Evolutionary conservation across 1,140 invertebrate species (phyloP).

Genomic region (Panonychus citri): DNA sequence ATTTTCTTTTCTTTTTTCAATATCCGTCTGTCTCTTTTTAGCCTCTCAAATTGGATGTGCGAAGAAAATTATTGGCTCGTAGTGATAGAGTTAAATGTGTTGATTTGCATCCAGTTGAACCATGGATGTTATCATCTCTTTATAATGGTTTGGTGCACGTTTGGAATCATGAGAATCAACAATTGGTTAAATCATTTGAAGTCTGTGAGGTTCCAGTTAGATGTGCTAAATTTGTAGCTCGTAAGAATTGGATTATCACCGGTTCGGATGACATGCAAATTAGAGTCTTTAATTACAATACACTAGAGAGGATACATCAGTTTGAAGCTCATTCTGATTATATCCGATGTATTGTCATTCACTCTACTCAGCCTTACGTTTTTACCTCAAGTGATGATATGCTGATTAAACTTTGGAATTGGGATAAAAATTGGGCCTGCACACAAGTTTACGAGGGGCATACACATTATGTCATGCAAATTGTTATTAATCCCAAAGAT

Average conservation of each 20-base stretch:
- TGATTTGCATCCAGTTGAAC: constrained; percentile 87
- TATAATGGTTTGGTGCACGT: constrained; percentile 98
- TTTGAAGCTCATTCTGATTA: constrained; percentile 99
- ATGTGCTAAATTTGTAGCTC: constrained; percentile 76
- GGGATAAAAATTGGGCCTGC: constrained; percentile 92
- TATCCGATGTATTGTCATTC: constrained; percentile 80
- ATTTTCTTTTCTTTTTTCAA: too few species aligned
- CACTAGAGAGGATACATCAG: constrained; percentile 74
- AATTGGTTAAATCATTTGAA: constrained; percentile 78
- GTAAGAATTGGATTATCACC: constrained; percentile 96
- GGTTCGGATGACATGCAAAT: constrained; percentile 61
- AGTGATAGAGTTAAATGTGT: constrained; percentile 95
- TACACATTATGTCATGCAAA: constrained; percentile 99
- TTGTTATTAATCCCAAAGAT: constrained; percentile 98
- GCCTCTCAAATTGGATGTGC: constrained; percentile 91
- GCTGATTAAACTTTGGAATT: constrained; percentile 98
- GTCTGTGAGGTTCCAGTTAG: constrained; percentile 88
- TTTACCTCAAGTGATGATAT: constrained; percentile 96
- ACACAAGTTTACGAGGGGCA: constrained; percentile 96
- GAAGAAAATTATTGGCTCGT: constrained; percentile 80
- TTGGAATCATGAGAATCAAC: constrained; percentile 92
- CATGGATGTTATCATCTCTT: constrained; percentile 90
- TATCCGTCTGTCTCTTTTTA: constrained; percentile 2
- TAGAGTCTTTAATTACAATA: constrained; percentile 96
- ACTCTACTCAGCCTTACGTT: constrained; percentile 90